Evolutionary conservation across 2,797 vertebrate species (phyloP), one percentile per base, ranked within the genome.

Genomic region (Clarias pachynema): DNA sequence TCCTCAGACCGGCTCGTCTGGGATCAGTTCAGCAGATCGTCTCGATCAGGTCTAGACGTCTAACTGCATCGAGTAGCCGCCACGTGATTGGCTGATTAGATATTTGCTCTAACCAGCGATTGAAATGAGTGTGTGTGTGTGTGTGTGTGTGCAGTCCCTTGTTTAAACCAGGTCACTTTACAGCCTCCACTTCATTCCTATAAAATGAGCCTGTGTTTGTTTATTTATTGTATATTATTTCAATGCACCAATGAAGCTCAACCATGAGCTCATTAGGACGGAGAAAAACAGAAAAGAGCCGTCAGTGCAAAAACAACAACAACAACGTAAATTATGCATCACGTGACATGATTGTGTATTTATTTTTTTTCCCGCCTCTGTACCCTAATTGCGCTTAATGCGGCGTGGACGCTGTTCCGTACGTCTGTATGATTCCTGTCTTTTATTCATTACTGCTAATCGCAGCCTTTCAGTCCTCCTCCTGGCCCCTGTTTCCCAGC

Each of bases 371-470:
- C 16, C 18, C 26, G 20, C 49, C 53, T 77, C 18, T 57, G 31
- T 57, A 77, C 15, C 18, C 9, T 29, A 29, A 56, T 75, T 57
- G 1, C 5, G 26, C 3, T 31, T 16, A 31, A 77, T 29, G 73
- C 53, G 31, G 53, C 53, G 8, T 57, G 49, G 53, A 75, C 9
- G 7, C 4, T 12, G 73, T 75, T 5, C n/a, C 20, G 53, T 10
- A 75, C 2, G 26, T 57, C 73, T 75, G 49, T 31, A 31, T 31
- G 49, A 31, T 77, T 77, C 53, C 73, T 31, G 73, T 57, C 73
- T 77, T 81, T 69, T 56, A 57, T 68, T 69, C 29, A 24, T 81
- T 69, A 57, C 31, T 7, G 81, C 22, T 60, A 73, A 83, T 73
- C 37, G n/a, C 34, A 53, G 70, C 16, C 82, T 83, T 77, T 77